Conservation (phyloP, 2,113 vertebrate species). For the Himantopus leucocephalus region DNA sequence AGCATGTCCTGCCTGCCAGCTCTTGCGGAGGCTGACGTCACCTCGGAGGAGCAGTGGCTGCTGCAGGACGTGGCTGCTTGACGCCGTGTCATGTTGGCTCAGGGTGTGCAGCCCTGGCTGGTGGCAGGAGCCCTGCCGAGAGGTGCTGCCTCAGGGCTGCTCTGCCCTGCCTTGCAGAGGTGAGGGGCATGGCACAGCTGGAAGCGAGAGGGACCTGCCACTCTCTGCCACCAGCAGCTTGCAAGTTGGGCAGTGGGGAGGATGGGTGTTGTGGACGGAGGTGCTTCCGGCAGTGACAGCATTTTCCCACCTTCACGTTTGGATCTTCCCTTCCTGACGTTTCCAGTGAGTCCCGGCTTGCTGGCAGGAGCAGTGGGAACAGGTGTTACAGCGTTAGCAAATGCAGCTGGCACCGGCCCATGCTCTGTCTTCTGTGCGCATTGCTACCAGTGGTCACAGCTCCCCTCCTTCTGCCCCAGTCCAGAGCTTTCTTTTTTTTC, state of each 20-base stretch:
- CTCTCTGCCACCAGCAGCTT: neutral
- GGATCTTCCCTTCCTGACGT: neutral
- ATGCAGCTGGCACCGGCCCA: neutral
- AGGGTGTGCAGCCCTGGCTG: neutral
- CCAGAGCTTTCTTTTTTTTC: neutral
- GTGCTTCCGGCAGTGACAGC: neutral
- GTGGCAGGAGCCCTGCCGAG: neutral
- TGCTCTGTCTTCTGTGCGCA: neutral
- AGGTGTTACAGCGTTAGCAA: accelerated
- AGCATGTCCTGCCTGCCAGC: constrained; percentile 33
- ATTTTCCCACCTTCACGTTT: neutral
- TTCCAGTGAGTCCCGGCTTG: neutral
- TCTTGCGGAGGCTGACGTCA: constrained; percentile 51
- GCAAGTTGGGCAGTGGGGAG: neutral
- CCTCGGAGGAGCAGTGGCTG: neutral
- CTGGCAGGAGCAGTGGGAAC: neutral
- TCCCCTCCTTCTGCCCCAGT: neutral
- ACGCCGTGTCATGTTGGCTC: constrained; percentile 10
- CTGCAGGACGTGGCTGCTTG: constrained; percentile 29
- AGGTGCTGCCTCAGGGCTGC: neutral
- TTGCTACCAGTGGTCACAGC: neutral
- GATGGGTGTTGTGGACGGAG: neutral
- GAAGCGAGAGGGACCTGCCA: neutral
- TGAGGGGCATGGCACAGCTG: accelerated
- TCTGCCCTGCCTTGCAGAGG: neutral